Percentiles rank a stretch among this genome's conserved stretches.
These are phyloP conservation scores for Hippocampus mohnikei DNA, from an alignment of 2,113 vertebrate species.

Conservation along the genomic window DNA sequence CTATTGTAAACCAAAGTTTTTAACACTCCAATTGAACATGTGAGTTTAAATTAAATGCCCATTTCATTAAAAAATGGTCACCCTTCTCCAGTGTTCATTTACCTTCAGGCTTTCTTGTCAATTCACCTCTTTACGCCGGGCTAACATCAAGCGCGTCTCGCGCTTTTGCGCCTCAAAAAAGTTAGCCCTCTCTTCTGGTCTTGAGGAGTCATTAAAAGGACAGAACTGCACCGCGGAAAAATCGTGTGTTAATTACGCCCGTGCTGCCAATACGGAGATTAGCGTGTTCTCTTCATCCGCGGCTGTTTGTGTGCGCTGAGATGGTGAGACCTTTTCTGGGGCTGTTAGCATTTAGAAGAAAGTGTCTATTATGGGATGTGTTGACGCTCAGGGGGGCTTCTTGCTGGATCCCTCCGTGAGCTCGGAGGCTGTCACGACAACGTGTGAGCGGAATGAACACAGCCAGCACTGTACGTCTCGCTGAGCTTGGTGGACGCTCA, in stretches of 20 bases:
- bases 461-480: conserved; percentile 11
- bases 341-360: conserved; percentile 70
- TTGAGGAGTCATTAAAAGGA: background rate
- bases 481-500: conserved; percentile 31
- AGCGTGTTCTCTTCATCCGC: conserved; percentile 24
- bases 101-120: too few species aligned
- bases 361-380: conserved; percentile 64
- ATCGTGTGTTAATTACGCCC: background rate
- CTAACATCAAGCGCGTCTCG: background rate
- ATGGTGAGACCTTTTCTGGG: conserved; percentile 67
- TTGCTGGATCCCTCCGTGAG: conserved; percentile 48
- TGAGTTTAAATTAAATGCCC: too few species aligned
- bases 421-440: conserved; percentile 39
- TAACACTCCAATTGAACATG: too few species aligned
- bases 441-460: conserved; percentile 35
- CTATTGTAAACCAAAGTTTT: too few species aligned
- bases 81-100: too few species aligned
- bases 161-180: background rate
- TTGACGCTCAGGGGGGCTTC: conserved; percentile 56
- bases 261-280: conserved; percentile 31
- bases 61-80: too few species aligned
- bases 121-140: background rate
- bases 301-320: conserved; percentile 40
- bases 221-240: background rate
- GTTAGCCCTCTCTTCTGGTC: background rate